Evolutionary conservation across 2,888 invertebrate species (phyloP).

Genomic region (Synergus gifuensis): DNA sequence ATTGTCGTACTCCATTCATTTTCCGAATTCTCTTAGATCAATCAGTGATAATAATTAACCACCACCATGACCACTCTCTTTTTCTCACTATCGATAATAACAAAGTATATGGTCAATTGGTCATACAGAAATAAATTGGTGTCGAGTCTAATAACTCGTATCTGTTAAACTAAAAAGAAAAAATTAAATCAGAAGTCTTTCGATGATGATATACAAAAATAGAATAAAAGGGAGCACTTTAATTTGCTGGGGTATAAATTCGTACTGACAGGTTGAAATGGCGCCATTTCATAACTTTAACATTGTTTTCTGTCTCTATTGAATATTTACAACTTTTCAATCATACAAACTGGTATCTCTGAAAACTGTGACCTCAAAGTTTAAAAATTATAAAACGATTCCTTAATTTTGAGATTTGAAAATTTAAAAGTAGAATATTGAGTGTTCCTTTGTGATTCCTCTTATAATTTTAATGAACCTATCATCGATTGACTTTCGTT

Average conservation of each 20-base stretch:
- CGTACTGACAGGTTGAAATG: neutral
- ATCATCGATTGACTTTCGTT: slow-evolving; percentile 16
- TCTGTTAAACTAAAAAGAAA: neutral
- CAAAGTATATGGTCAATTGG: neutral
- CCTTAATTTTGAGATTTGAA: neutral
- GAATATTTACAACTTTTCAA: neutral
- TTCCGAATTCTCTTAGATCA: neutral
- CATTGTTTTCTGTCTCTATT: neutral
- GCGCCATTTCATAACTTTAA: neutral
- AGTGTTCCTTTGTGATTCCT: neutral
- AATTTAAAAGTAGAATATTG: neutral
- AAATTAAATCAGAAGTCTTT: neutral
- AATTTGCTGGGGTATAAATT: neutral
- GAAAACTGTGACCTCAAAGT: neutral
- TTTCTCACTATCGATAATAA: neutral
- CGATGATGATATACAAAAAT: neutral
- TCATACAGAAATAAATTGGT: neutral
- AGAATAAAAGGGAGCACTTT: neutral
- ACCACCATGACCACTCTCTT: neutral
- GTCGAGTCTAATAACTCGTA: neutral
- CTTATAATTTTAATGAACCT: slow-evolving; percentile 11
- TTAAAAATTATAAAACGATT: neutral
- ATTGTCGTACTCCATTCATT: neutral
- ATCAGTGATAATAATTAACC: neutral
- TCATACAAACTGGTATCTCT: neutral